Conservation (phyloP, 92 coral and sea anemone genomes). For the Pocillopora meandrina region DNA sequence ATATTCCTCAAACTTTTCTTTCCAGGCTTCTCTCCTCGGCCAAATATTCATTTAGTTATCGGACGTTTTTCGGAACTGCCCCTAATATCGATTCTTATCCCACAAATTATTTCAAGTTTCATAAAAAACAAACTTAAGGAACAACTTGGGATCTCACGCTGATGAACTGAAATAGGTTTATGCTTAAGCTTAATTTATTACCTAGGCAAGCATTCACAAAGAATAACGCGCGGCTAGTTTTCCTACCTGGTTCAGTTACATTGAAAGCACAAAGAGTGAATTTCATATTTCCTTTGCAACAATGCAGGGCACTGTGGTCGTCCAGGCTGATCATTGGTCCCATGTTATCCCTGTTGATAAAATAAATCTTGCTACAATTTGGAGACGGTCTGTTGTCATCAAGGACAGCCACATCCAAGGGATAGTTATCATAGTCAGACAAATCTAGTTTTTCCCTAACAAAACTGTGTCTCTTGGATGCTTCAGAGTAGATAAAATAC, state of each 20-base stretch:
- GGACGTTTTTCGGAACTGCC: too few relatives aligned
- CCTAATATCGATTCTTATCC: too few relatives aligned
- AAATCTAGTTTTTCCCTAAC: background rate
- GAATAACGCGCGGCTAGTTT: background rate
- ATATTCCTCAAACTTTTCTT: too few relatives aligned
- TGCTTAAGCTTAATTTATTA: too few relatives aligned
- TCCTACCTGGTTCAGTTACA: constrained; percentile 20
- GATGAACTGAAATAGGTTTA: too few relatives aligned
- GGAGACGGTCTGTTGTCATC: background rate
- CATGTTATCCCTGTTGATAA: background rate
- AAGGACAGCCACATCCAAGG: constrained; percentile 3
- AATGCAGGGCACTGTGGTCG: background rate
- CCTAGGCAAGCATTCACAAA: background rate
- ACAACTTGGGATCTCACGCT: too few relatives aligned
- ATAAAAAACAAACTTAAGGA: too few relatives aligned
- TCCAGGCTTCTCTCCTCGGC: too few relatives aligned
- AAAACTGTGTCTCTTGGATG: background rate
- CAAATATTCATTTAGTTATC: too few relatives aligned
- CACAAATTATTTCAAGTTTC: too few relatives aligned
- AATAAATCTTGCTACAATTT: background rate
- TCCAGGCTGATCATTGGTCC: constrained; percentile 9
- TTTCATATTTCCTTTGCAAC: background rate
- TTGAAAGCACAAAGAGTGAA: constrained; percentile 9
- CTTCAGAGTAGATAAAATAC: constrained; percentile 20
- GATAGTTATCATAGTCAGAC: background rate